Evolutionary conservation across 2,113 vertebrate species (phyloP), one percentile per base, ranked within the genome.

Genomic region (Bothrops jararaca): DNA sequence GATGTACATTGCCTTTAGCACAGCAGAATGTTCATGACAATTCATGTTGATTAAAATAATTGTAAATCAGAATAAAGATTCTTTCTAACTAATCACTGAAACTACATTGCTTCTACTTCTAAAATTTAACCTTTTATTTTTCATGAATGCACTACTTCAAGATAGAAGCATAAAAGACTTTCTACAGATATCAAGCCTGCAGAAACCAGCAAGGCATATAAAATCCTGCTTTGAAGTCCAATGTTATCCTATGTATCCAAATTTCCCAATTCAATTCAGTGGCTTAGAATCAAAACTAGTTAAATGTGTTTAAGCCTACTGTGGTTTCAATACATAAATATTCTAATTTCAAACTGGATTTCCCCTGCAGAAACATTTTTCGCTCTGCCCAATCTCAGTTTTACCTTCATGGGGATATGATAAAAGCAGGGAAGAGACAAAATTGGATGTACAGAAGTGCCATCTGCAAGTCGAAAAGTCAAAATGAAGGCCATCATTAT

Each of bases 21-120:
- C 87, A 87, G 54, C n/a, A 50, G 13, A 91, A 60, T 86, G 85
- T 87, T 86, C 86, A 60, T 86, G 80, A 56, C 80, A 86, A 91
- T 60, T 24, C 56, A 50, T 60, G 26, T 85, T 91, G 56, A 91
- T 91, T 54, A 91, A 91, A 91, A 85, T 86, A 54, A 87, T 85
- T 87, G 29, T 91, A 87, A 60, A 50, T 86, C 80, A 87, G 56
- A 57, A 91, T 3, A 26, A 4, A 52, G 74, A 42, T 29, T 60
- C 2, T n/a, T 42, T n/a, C 26, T 87, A 91, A 60, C 34, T 60
- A 60, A 85, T 50, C 45, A 86, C 26, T 50, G 90, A 34, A 60
- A 24, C 8, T 11, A 23, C 80, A 60, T 24, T 50, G 56, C 54
- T 85, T 85, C 54, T 57, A 45, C 57, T 80, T 87, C 42, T 57